Conservation (phyloP, 2,797 vertebrate genomes). For the Moxostoma hubbsi region DNA sequence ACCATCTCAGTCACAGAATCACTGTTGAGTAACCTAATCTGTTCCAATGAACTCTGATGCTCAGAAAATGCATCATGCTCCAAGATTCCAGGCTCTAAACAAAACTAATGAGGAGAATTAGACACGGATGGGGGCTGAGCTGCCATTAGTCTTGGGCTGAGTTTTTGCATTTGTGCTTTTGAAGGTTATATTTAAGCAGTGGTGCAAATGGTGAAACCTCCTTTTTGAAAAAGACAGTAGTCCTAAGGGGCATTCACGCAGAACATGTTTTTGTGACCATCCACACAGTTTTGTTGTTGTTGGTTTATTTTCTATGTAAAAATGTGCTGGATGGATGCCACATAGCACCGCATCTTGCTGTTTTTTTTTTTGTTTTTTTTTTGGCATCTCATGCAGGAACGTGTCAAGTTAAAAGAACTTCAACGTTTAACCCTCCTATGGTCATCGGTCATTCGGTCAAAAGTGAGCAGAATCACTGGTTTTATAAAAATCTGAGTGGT, state of each 20-base stretch:
- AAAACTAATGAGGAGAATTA: slow-evolving; percentile 61
- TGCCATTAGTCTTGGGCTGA: slow-evolving; percentile 2
- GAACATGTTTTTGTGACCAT: no score
- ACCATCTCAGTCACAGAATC: slow-evolving; percentile 42
- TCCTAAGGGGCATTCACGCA: neutral
- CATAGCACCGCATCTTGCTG: no score
- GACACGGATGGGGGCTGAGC: slow-evolving; percentile 24
- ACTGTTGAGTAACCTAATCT: slow-evolving; percentile 56
- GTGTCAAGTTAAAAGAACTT: no score
- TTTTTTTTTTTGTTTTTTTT: no score
- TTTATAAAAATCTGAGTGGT: no score
- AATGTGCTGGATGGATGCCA: no score
- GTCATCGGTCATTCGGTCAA: no score
- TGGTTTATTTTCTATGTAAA: no score
- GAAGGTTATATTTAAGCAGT: neutral
- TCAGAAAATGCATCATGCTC: slow-evolving; percentile 29
- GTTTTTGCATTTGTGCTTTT: neutral
- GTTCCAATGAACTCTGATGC: slow-evolving; percentile 44
- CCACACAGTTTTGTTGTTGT: no score
- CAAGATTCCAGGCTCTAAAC: slow-evolving; percentile 64
- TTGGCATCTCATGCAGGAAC: no score
- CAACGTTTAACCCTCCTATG: no score
- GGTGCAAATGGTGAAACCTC: neutral
- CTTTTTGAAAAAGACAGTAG: neutral
- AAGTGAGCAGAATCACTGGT: no score